Evolutionary conservation across 2,888 invertebrate species (phyloP).

Genomic region (Arrhopalites spinosus): DNA sequence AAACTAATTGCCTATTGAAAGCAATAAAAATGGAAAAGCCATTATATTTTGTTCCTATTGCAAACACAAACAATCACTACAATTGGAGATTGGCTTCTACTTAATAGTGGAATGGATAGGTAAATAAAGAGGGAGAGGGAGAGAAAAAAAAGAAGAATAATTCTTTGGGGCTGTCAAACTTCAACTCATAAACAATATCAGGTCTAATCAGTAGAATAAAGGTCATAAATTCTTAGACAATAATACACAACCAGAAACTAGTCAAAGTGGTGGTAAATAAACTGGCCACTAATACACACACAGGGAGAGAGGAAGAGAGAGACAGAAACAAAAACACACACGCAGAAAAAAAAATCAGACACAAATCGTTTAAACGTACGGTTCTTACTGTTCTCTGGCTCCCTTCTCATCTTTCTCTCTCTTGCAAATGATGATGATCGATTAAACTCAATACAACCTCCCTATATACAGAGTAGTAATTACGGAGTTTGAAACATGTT

Average conservation of each 20-base stretch:
- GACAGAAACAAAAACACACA: too few relatives aligned
- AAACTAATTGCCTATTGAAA: constrained; percentile 23
- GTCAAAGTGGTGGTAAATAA: too few relatives aligned
- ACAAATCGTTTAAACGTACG: constrained; percentile 1
- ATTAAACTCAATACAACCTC: not conserved
- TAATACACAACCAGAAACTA: not conserved
- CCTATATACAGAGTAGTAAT: not conserved
- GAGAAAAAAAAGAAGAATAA: not conserved
- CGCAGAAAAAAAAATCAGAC: too few relatives aligned
- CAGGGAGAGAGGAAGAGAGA: too few relatives aligned
- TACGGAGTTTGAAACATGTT: not conserved
- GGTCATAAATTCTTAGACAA: constrained; percentile 22
- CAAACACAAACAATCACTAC: not conserved
- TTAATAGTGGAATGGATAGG: too few relatives aligned
- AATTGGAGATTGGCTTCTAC: too few relatives aligned
- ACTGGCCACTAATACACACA: too few relatives aligned
- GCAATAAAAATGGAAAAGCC: constrained; percentile 23
- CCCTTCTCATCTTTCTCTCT: too few relatives aligned
- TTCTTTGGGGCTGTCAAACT: not conserved
- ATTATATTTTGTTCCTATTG: constrained; percentile 20
- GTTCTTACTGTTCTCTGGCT: not conserved
- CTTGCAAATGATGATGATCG: not conserved
- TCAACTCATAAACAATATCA: constrained; percentile 27
- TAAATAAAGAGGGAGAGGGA: not conserved
- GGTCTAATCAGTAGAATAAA: constrained; percentile 15